A percentile compares a stretch with the other conserved stretches of the same genome.
Evolutionary conservation across 1,140 invertebrate species (phyloP).

Genomic region (Hyphantria cunea): DNA sequence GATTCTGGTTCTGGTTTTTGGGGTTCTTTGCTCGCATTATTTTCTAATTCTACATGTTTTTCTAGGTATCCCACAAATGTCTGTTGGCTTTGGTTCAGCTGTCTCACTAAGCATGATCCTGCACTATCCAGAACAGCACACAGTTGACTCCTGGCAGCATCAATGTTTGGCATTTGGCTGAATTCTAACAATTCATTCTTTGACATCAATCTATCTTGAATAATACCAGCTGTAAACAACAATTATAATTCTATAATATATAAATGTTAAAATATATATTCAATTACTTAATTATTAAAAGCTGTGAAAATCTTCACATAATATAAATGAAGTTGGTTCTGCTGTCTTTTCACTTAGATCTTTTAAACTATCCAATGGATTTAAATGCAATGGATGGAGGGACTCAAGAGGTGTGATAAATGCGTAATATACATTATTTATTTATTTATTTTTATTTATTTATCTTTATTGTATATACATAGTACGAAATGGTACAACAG

Average conservation of each 20-base stretch:
- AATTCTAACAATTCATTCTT: constrained; percentile 85
- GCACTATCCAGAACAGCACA: constrained; percentile 85
- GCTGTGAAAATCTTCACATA: no score
- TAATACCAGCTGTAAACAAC: constrained; percentile 84
- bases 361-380: no score
- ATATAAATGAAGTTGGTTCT: no score
- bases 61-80: constrained; percentile 85
- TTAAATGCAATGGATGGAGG: no score
- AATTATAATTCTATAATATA: no score
- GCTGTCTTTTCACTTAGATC: no score
- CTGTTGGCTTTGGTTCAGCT: constrained; percentile 86
- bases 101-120: constrained; percentile 83
- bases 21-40: constrained; percentile 26
- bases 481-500: no score
- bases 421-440: no score
- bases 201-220: constrained; percentile 85
- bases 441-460: no score
- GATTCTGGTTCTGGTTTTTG: constrained; percentile 9
- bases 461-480: no score
- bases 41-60: constrained; percentile 64
- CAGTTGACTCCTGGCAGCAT: constrained; percentile 83
- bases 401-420: no score
- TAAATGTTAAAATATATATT: constrained; percentile 30
- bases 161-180: constrained; percentile 84
- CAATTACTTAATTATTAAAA: background rate